Evolutionary conservation across 1,140 invertebrate species (phyloP).

Genomic region (Parasteatoda tepidariorum): DNA sequence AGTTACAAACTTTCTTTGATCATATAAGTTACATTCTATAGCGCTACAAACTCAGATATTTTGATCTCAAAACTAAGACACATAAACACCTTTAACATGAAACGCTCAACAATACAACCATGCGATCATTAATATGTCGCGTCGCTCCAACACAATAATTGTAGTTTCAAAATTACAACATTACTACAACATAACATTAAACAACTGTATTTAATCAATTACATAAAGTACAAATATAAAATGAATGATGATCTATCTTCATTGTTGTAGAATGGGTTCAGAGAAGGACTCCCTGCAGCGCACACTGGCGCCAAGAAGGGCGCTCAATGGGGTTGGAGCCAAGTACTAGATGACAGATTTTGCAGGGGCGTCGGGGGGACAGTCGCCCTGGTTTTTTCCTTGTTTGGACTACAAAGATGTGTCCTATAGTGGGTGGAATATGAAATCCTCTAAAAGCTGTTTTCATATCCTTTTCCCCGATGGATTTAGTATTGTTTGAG

Average conservation of each 20-base stretch:
- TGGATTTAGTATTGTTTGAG: constrained; percentile 36
- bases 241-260: constrained; percentile 28
- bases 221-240: neutral
- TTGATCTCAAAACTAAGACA: too few species aligned
- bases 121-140: too few species aligned
- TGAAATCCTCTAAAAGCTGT: constrained; percentile 45
- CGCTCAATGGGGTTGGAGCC: constrained; percentile 24
- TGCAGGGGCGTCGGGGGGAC: neutral
- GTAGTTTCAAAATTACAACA: too few species aligned
- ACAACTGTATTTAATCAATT: constrained; percentile 23
- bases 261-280: constrained; percentile 22
- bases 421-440: constrained; percentile 23
- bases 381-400: neutral
- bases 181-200: too few species aligned
- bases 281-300: constrained; percentile 8
- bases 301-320: constrained; percentile 14
- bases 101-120: too few species aligned
- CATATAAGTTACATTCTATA: too few species aligned
- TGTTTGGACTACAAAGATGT: constrained; percentile 34
- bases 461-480: constrained; percentile 28
- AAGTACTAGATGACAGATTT: constrained; percentile 15
- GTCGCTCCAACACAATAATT: too few species aligned
- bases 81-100: too few species aligned
- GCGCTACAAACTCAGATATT: too few species aligned
- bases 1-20: too few species aligned